Evolutionary conservation across 2,113 vertebrate species (phyloP).

Genomic region (Xenus cinereus): DNA sequence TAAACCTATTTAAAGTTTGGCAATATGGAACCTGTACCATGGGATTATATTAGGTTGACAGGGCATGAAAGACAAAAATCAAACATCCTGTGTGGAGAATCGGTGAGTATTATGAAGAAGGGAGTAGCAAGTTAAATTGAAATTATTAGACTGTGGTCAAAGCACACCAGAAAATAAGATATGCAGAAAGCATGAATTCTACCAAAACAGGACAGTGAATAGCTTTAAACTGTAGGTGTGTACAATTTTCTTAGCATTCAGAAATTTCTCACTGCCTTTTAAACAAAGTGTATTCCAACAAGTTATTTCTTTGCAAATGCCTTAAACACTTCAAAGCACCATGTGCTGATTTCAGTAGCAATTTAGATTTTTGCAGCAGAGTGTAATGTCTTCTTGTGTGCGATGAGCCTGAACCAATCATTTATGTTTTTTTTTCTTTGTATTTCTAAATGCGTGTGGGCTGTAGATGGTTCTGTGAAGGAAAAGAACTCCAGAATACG

Average conservation of each 20-base stretch:
- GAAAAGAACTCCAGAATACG: conserved; percentile 87
- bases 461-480: conserved; percentile 98
- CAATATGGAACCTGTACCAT: not conserved
- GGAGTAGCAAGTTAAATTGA: not conserved
- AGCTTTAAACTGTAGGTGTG: not conserved
- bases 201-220: not conserved
- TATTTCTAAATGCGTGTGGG: conserved; percentile 42
- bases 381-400: not conserved
- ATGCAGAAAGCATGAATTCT: not conserved
- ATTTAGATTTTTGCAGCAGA: conserved; percentile 28
- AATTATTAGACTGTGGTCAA: not conserved
- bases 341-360: not conserved
- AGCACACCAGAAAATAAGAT: not conserved
- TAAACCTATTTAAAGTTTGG: not conserved
- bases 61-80: not conserved
- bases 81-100: not conserved
- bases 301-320: not conserved
- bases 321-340: not conserved
- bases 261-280: not conserved
- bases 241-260: not conserved
- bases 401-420: not conserved
- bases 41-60: not conserved
- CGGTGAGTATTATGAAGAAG: not conserved
- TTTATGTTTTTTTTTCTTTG: not conserved
- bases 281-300: not conserved